Evolutionary conservation across 2,113 vertebrate genomes (phyloP), one percentile per base, ranked within the genome.

Genomic region (Halichoeres trimaculatus): DNA sequence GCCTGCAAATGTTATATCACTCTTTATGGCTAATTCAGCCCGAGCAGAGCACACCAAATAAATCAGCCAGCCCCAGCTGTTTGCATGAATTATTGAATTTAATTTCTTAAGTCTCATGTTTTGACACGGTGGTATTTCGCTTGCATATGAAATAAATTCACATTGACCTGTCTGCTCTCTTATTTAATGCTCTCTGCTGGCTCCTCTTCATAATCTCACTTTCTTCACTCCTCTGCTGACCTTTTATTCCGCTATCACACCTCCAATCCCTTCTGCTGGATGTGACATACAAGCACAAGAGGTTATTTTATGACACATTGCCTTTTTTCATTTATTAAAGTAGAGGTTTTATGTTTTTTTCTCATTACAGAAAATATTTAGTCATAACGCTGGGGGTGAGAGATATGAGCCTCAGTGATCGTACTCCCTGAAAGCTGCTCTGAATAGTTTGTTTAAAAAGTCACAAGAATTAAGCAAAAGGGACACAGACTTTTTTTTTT

Each of bases 41-140:
- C 23, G 73, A 74, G 73, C 62, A 24, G 36, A 70, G 77, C 16
- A 63, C 70, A 64, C 26, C 48, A 58, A 57, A 87, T 88, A 85
- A 86, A 90, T 88, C 80, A 87, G 35, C 26, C 13, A 50, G 70
- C 67, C 45, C 9, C 26, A 53, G 74, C 57, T 13, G 19, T 55
- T 64, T 70, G 61, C 47, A 79, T 88, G 70, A 86, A 78, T 85
- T 76, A 79, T 73, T 79, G 24, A 57, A 82, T 85, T 78, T 70
- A 72, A 84, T 88, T 78, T 82, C 58, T 59, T 75, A 62, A 74
- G 60, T 54, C 70, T 38, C 13, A 6, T 47, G 76, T 74, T 76
- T 64, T 74, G 63, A 71, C 80, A 75, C 53, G 10, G 13, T 41
- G 54, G 43, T 36, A 50, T 73, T 68, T 64, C 19, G 54, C 50